Base-by-base conservation (phyloP, 53 echinoderm and acorn worm genomes). In the Holothuria scabra region DNA sequence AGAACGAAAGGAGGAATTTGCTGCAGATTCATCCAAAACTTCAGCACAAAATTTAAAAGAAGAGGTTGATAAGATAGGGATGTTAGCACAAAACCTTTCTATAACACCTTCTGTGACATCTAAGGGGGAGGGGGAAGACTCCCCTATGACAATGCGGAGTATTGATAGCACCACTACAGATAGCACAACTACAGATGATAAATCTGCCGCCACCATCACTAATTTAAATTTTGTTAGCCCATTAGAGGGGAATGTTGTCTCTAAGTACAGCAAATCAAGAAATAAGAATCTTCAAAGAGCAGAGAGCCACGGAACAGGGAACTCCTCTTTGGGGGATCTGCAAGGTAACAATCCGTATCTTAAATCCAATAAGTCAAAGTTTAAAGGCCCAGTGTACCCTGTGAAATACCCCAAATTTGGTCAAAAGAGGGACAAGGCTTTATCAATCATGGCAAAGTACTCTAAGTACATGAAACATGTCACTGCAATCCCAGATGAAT, bases 361-460 rank as follows among this genome's bases (percentile, higher is more conserved):
- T 18, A 64, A 28, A 30, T 30, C 78, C 10, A 78, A 56, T 5
- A 78, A 56, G 49, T 52, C 57, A 28, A 78, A 56, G 28, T 19
- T 28, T 30, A 78, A 56, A 33, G 78, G 58, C 16, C 57, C 13
- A 5, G 32, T 58, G 28, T 29, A 78, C 32, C 58, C 78, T 4
- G 56, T 57, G 32, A 78, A 78, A 52, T 78, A 78, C 31, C 78
- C 78, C 14, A 56, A 78, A 57, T 56, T 78, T 29, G 78, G 29
- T 9, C 78, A 56, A 29, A 78, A 78, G 30, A 22, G 82, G 82
- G 82, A 81, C 19, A 81, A 81, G 46, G 82, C 82, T 7, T n/a
- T 81, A 46, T 81, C 82, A 1, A 81, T 81, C 82, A 81, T 81
- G 82, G 82, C 82, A 20, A 81, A 81, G 38, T 81, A 81, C 24